phyloP scores from a whole-genome alignment of 2,888 invertebrate genomes.

The Trichopria drosophilae region DNA sequence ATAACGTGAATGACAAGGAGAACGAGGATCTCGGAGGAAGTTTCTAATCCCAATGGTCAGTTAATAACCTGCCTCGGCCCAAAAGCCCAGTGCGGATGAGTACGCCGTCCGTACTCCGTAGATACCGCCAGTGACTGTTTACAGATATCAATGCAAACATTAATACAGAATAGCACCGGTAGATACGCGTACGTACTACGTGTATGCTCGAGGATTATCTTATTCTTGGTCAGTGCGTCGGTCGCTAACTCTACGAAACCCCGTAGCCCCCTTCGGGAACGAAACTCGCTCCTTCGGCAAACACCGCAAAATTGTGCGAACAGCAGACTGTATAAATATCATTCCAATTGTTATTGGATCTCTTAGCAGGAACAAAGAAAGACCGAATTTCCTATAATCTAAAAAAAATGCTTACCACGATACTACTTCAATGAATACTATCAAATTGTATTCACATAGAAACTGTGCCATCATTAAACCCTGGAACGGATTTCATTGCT shows the following conservation, averaged over 20 bases:
- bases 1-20: constrained; percentile 42
- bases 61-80: constrained; percentile 52
- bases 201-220: constrained; percentile 54
- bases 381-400: no score
- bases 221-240: constrained; percentile 51
- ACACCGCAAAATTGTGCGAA: constrained; percentile 37
- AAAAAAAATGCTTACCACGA: no score
- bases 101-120: constrained; percentile 31
- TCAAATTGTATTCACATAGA: no score
- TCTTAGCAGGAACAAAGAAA: constrained; percentile 6
- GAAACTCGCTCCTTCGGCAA: constrained; percentile 27
- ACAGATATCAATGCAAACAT: constrained; percentile 57
- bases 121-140: constrained; percentile 49
- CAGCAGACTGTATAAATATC: constrained; percentile 24
- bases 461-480: no score
- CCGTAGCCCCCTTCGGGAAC: constrained; percentile 27
- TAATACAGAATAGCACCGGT: constrained; percentile 46
- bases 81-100: constrained; percentile 32
- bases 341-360: constrained; percentile 24
- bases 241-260: constrained; percentile 17
- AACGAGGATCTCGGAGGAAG: constrained; percentile 46
- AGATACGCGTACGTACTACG: neutral
- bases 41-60: constrained; percentile 55
- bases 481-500: no score
- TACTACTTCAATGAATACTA: no score